Percentiles rank a stretch among this genome's conserved stretches.
phyloP scores from a whole-genome alignment of 2,113 vertebrate genomes.

The Entelurus aequoreus region DNA sequence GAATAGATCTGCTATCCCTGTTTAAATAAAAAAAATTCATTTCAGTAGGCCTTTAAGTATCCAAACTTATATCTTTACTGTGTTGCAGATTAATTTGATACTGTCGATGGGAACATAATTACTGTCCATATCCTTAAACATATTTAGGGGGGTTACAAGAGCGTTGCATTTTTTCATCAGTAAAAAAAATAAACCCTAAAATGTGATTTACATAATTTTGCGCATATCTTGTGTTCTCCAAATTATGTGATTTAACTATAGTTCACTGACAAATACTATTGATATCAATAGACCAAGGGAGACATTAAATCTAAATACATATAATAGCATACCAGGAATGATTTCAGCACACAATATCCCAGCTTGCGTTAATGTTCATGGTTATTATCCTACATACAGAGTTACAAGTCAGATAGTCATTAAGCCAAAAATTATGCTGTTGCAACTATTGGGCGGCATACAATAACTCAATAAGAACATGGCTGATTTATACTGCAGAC shows the following conservation, averaged over 20 bases:
- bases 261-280: not conserved
- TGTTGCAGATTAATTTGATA: too few relatives aligned
- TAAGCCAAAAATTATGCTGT: slow-evolving; percentile 67
- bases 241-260: not conserved
- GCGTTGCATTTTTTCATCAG: too few relatives aligned
- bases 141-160: too few relatives aligned
- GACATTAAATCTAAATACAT: slow-evolving; percentile 15
- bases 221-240: not conserved
- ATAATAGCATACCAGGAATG: slow-evolving; percentile 26
- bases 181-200: too few relatives aligned
- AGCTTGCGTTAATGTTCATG: slow-evolving; percentile 27
- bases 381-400: slow-evolving; percentile 56
- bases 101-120: too few relatives aligned
- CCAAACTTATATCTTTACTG: too few relatives aligned
- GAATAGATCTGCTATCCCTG: too few relatives aligned
- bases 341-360: slow-evolving; percentile 15
- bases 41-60: too few relatives aligned
- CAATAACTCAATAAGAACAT: slow-evolving; percentile 73
- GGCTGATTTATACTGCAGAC: slow-evolving; percentile 70
- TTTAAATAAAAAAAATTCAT: too few relatives aligned
- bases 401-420: slow-evolving; percentile 53
- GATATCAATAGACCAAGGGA: not conserved
- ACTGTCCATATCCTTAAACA: too few relatives aligned
- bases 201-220: too few relatives aligned
- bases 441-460: slow-evolving; percentile 66